Evolutionary conservation across 2,113 vertebrate species (phyloP), one percentile per base, ranked within the genome.

Genomic region (Numenius arquata): DNA sequence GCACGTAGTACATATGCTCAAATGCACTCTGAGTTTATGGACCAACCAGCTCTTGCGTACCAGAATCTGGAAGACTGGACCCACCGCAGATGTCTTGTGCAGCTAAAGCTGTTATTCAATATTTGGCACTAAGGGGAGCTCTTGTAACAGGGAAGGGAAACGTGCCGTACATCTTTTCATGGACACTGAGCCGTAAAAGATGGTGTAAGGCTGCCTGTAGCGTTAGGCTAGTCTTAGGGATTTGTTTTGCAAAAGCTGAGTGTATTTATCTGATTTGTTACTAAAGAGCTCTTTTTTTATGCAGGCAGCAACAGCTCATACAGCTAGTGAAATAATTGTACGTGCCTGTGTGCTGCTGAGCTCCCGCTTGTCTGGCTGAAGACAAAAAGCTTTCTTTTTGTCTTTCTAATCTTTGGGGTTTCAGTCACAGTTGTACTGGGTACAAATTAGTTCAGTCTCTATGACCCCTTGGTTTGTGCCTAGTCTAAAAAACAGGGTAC

Each of bases 81-180:
- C 27, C 27, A 14, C 41, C 0, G 3, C 8, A 13, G 12, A 23
- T 40, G 7, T 55, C 22, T 50, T 21, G 47, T 36, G 41, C 77
- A 17, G 21, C 56, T 41, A 5, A 50, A 58, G 47, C 50, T 85
- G 91, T 59, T 93, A 38, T 65, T 76, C 23, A 26, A 8, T 5
- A 6, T 53, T 70, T 12, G 71, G 62, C 93, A 88, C 82, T 6
- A 86, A 67, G 78, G 38, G 93, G 95, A 90, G 93, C 95, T 93
- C 93, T 55, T 88, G 85, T 91, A 94, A 92, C 89, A 75, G 47
- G 75, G 73, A 53, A 95, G 76, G 59, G 55, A 47, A 52, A 21
- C 21, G 8, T 5, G 27, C 17, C 26, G 0, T 11, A 3, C 7
- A 1, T 41, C 29, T 10, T 27, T 8, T 19, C 47, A 14, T 2